These are phyloP conservation scores for Hedychridium roseum DNA, from an alignment of 2,888 invertebrate genomes.

Conservation along the genomic window DNA sequence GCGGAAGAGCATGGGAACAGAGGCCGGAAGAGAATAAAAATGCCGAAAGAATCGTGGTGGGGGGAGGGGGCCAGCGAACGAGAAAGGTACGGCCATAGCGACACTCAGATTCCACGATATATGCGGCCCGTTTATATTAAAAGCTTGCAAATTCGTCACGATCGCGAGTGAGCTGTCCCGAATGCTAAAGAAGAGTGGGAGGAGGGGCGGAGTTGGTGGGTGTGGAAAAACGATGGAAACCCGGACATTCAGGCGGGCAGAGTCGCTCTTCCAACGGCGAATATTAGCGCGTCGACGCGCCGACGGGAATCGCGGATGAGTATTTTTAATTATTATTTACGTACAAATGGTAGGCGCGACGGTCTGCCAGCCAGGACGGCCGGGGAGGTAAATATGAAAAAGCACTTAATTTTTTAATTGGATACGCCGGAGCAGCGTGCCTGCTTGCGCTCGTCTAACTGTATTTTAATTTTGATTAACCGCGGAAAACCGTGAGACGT, in stretches of 20 bases:
- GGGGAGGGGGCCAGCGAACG: conserved; percentile 6
- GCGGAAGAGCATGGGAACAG: background rate
- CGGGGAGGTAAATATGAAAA: conserved; percentile 55
- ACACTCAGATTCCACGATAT: conserved; percentile 40
- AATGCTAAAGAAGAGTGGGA: conserved; percentile 36
- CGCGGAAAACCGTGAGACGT: too few relatives aligned
- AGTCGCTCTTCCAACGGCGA: conserved; percentile 23
- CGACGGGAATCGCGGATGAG: conserved; percentile 38
- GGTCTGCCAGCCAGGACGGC: conserved; percentile 11
- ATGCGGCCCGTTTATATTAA: conserved; percentile 47
- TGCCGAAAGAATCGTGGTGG: background rate
- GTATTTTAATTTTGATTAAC: conserved; percentile 59
- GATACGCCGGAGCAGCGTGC: conserved; percentile 40
- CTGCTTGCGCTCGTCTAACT: conserved; percentile 37
- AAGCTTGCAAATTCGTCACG: conserved; percentile 47
- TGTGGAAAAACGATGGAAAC: conserved; percentile 43
- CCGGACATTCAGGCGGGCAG: conserved; percentile 27
- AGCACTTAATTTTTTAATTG: conserved; percentile 59
- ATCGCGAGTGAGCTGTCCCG: conserved; percentile 35
- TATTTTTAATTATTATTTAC: conserved; percentile 60
- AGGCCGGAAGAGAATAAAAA: background rate
- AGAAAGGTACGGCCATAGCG: conserved; percentile 28
- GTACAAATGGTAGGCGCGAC: conserved; percentile 44
- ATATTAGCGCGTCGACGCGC: conserved; percentile 40
- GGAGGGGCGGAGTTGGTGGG: conserved; percentile 6